Evolutionary conservation across 2,113 vertebrate genomes (phyloP).

Genomic region (Burhinus oedicnemus): DNA sequence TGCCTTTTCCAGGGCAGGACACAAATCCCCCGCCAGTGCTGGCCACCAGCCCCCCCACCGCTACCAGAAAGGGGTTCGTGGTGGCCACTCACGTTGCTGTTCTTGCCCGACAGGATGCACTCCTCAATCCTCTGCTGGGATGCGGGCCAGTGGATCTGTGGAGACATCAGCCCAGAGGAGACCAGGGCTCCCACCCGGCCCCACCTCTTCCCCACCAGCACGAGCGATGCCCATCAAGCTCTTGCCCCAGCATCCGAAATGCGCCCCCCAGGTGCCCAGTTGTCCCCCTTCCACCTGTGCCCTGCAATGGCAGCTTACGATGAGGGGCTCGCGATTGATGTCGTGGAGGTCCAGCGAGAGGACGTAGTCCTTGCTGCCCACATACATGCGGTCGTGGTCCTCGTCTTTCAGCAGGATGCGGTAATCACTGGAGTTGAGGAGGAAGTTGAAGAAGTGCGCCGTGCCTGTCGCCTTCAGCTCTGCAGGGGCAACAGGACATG

Average conservation of each 20-base stretch:
- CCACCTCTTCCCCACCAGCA: neutral
- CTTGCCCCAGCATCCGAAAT: rapidly evolving
- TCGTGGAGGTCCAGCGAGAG: slow-evolving; percentile 96
- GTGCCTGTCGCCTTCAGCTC: slow-evolving; percentile 94
- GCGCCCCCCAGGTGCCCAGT: rapidly evolving
- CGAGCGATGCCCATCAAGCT: rapidly evolving
- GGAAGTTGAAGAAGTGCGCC: slow-evolving; percentile 94
- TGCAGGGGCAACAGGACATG: slow-evolving; percentile 19
- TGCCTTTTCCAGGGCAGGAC: neutral
- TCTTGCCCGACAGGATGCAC: slow-evolving; percentile 95
- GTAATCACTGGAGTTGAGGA: slow-evolving; percentile 96
- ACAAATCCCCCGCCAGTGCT: neutral
- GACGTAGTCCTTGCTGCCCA: slow-evolving; percentile 98
- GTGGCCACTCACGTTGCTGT: slow-evolving; percentile 89
- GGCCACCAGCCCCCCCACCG: neutral
- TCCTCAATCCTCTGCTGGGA: slow-evolving; percentile 92
- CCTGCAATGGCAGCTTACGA: slow-evolving; percentile 76
- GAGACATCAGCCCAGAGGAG: neutral
- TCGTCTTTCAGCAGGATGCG: slow-evolving; percentile 96
- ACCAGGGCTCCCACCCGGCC: neutral
- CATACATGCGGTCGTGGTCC: slow-evolving; percentile 98
- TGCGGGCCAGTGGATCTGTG: slow-evolving; percentile 96
- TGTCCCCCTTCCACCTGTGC: neutral
- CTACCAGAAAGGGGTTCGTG: neutral
- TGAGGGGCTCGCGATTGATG: slow-evolving; percentile 98